Percentiles rank a stretch among this genome's conserved stretches.
Conservation (phyloP, 2,797 vertebrate species). For the Bufotes viridis region DNA sequence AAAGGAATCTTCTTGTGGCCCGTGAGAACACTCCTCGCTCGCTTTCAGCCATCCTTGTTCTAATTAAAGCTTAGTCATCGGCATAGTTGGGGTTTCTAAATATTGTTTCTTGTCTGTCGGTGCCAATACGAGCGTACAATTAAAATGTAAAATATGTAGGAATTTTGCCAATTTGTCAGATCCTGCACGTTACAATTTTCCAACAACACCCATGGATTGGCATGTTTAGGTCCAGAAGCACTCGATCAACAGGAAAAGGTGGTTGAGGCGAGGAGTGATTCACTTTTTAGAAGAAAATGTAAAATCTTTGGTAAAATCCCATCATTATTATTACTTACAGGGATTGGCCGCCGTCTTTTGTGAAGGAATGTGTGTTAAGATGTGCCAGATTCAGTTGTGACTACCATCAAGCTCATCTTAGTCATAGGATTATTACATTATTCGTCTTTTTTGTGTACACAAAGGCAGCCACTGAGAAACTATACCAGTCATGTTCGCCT, state of each 20-base stretch:
- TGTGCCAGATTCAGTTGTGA: neutral
- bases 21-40: constrained; percentile 21
- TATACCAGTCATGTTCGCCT: neutral
- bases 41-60: constrained; percentile 68
- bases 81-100: constrained; percentile 69
- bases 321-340: constrained; percentile 51
- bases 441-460: neutral
- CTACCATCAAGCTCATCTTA: neutral
- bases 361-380: neutral
- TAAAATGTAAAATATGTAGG: constrained; percentile 73
- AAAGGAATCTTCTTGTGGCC: constrained; percentile 60
- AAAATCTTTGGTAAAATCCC: constrained; percentile 47
- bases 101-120: constrained; percentile 69
- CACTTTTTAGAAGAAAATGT: constrained; percentile 42
- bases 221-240: constrained; percentile 43
- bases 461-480: neutral
- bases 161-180: constrained; percentile 70
- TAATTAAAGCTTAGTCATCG: constrained; percentile 75
- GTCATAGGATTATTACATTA: neutral
- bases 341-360: neutral
- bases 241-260: constrained; percentile 72
- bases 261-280: constrained; percentile 57
- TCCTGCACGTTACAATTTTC: constrained; percentile 68
- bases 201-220: constrained; percentile 65
- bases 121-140: constrained; percentile 68